Evolutionary conservation across 30 jellyfish, hydroid and myxozoan species (phyloP).

Genomic region (Cassiopea xamachana): DNA sequence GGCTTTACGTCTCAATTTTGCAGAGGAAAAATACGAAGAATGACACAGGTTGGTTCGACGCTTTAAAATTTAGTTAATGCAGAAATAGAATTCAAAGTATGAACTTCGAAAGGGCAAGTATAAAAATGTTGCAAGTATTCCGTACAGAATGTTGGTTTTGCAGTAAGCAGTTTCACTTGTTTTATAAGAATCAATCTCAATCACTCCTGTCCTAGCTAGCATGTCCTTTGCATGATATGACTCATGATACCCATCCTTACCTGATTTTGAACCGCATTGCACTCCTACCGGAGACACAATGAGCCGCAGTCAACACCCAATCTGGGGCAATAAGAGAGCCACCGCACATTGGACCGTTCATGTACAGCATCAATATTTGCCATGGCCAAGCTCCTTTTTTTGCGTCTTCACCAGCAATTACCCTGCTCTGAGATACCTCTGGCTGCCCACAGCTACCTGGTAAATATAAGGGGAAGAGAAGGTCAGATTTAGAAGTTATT

Average conservation of each 20-base stretch:
- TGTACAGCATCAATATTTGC: conserved; percentile 84
- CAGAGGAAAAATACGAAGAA: too few species aligned
- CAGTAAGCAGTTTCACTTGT: too few species aligned
- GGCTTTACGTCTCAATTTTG: too few species aligned
- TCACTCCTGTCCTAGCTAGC: too few species aligned
- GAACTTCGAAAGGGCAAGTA: too few species aligned
- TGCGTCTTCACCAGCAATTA: conserved; percentile 86
- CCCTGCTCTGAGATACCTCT: conserved; percentile 68
- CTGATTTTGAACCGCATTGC: conserved; percentile 47
- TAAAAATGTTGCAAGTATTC: too few species aligned
- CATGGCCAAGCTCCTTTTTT: conserved; percentile 95
- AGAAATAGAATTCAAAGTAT: too few species aligned
- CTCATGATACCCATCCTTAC: not conserved
- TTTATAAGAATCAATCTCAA: too few species aligned
- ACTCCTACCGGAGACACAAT: conserved; percentile 76
- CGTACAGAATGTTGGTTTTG: too few species aligned
- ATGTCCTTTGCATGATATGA: not conserved
- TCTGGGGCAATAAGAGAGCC: conserved; percentile 81
- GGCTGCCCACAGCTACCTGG: conserved; percentile 87
- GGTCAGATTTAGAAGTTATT: not conserved
- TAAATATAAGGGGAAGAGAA: not conserved
- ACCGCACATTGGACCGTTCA: conserved; percentile 86
- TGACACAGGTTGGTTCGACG: too few species aligned
- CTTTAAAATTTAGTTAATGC: too few species aligned
- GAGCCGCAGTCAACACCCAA: conserved; percentile 96